Evolutionary conservation across 1,140 invertebrate species (phyloP), one percentile per base, ranked within the genome.

Genomic region (Apolygus lucorum): DNA sequence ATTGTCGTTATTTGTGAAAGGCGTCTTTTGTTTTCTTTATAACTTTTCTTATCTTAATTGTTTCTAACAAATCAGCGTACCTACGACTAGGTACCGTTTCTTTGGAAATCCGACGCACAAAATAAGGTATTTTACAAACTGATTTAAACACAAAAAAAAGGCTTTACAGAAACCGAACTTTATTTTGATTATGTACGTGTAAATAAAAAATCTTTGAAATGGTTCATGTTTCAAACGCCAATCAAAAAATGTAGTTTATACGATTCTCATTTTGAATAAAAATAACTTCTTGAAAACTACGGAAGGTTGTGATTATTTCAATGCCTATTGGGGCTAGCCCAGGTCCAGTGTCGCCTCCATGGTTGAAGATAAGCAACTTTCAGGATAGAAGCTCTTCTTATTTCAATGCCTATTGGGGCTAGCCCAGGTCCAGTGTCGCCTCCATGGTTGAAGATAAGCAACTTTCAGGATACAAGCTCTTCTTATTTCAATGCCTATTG

Each of bases 201-300:
- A 59, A 59, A 59, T 59, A 59, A 4, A 59, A 59, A n/a, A n/a
- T n/a, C 17, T 49, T 21, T 13, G 54, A 59, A 13, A 59, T 13
- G 11, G 11, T 59, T 59, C 54, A 59, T 59, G 54, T 59, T 59
- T 59, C 54, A 11, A 59, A 59, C 54, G 8, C 54, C 54, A 59
- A 59, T 59, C 54, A 59, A 59, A 59, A 59, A 59, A 42, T 42
- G 34, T 42, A 42, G 34, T 42, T 42, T 42, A 42, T 42, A 42
- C 4, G 4, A 17, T 42, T 42, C 34, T 42, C 34, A 42, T 8
- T 42, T 42, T 42, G 4, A 42, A 42, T 42, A 42, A 42, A 42
- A 42, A 42, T 17, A 17, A 8, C 34, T 42, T 42, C 17, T 42
- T 42, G 17, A 42, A 42, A 42, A n/a, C n/a, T n/a, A n/a, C n/a